Conservation (phyloP, 2,888 invertebrate genomes). For the Celastrina argiolus region DNA sequence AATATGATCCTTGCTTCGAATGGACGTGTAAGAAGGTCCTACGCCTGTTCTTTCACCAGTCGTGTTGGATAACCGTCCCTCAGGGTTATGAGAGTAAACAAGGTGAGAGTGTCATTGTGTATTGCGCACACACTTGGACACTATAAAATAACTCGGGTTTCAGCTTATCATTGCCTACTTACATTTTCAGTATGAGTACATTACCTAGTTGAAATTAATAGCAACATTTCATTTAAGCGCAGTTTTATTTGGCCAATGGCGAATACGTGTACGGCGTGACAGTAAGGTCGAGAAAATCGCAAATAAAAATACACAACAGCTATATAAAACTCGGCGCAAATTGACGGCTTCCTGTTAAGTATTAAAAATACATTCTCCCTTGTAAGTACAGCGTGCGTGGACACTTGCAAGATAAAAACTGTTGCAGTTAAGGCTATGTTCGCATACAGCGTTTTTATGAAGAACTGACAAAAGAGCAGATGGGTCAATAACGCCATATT, state of each 20-base stretch:
- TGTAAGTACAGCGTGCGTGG: neutral
- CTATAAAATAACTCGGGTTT: too few relatives aligned
- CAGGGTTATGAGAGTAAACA: too few relatives aligned
- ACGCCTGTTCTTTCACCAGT: too few relatives aligned
- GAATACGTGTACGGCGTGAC: neutral
- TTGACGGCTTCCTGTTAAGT: conserved; percentile 14
- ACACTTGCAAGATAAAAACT: conserved; percentile 12
- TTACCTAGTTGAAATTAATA: neutral
- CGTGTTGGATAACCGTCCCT: too few relatives aligned
- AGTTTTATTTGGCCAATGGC: neutral
- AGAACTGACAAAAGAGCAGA: too few relatives aligned
- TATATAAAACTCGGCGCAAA: neutral
- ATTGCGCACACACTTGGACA: too few relatives aligned
- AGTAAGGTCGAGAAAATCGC: neutral
- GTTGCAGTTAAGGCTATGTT: neutral
- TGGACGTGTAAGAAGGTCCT: too few relatives aligned
- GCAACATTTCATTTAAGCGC: neutral
- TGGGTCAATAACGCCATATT: too few relatives aligned
- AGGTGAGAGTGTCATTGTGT: too few relatives aligned
- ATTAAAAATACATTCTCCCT: conserved; percentile 16
- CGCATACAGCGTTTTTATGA: neutral
- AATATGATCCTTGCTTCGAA: too few relatives aligned
- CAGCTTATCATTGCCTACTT: too few relatives aligned
- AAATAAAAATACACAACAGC: conserved; percentile 5
- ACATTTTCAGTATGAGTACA: neutral